Evolutionary conservation across 2,113 vertebrate species (phyloP).

Genomic region (Pan troglodytes): NHGRI_mPanTro3-v2.1_pri NC_072413.2:74188001-74188500

Average conservation of each 20-base stretch:
- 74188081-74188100: background rate
- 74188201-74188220: rapidly evolving
- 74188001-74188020: background rate
- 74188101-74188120: background rate
- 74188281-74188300: background rate
- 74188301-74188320: background rate
- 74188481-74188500: background rate
- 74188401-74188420: background rate
- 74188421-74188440: background rate
- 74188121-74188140: background rate
- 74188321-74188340: background rate
- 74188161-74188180: background rate
- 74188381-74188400: constrained; percentile 1
- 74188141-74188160: background rate
- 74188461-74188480: background rate
- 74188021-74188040: background rate
- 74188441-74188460: background rate
- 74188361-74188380: background rate
- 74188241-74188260: background rate
- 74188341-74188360: background rate
- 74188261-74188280: background rate
- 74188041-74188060: background rate
- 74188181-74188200: background rate
- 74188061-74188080: background rate
- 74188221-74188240: background rate